Percentiles rank a stretch among this genome's conserved stretches.
phyloP scores from a whole-genome alignment of 1,140 invertebrate genomes.

The Meloidogyne exigua region DNA sequence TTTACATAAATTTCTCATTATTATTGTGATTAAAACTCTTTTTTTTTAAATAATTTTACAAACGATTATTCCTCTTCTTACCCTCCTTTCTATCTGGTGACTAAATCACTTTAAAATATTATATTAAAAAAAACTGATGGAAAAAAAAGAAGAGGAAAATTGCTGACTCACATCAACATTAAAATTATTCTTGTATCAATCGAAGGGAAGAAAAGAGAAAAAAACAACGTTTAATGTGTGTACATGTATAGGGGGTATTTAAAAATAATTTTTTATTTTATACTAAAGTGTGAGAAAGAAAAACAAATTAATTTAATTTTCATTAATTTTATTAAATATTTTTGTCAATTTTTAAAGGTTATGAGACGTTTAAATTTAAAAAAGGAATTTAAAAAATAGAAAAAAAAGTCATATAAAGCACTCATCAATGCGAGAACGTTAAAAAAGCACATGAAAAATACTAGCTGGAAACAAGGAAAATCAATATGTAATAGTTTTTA shows the following conservation, averaged over 20 bases:
- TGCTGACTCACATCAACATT: conserved; percentile 1
- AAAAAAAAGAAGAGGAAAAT: not conserved
- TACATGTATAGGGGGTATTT: not conserved
- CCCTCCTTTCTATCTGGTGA: not conserved
- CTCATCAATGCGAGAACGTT: not conserved
- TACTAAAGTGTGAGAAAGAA: no score
- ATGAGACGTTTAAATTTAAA: no score
- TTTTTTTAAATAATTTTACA: not conserved
- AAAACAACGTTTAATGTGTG: not conserved
- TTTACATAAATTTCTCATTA: no score
- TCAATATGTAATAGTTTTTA: not conserved
- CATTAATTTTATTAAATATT: no score
- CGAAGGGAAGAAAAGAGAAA: not conserved
- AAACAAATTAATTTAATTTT: no score
- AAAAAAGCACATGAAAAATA: not conserved
- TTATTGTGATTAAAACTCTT: not conserved
- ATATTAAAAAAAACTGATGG: not conserved
- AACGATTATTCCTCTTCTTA: not conserved
- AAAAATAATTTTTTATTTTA: no score
- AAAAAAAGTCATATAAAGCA: not conserved
- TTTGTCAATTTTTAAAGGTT: no score
- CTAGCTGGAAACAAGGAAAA: not conserved
- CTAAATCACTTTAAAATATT: conserved; percentile 1
- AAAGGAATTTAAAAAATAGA: not conserved
- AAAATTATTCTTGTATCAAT: not conserved